These are phyloP conservation scores for Fragum sueziense DNA, from an alignment of 2,888 invertebrate species.

Conservation along the genomic window DNA sequence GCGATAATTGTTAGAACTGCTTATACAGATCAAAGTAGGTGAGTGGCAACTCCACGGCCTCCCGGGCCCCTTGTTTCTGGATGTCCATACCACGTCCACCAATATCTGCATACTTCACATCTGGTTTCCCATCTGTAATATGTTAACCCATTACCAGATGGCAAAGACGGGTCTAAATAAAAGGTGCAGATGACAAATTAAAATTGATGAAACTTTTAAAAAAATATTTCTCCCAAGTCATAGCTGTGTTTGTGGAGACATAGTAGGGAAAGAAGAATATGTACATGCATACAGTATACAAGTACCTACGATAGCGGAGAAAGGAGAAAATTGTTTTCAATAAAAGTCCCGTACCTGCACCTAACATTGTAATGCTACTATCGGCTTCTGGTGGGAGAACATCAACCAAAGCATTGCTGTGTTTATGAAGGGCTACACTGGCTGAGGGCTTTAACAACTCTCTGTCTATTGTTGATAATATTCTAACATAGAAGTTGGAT, in stretches of 20 bases:
- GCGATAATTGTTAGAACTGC: too few relatives aligned
- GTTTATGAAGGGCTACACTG: conserved; percentile 98
- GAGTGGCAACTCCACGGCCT: conserved; percentile 98
- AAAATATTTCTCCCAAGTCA: too few relatives aligned
- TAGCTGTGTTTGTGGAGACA: too few relatives aligned
- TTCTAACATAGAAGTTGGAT: conserved; percentile 99
- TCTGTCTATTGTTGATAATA: conserved; percentile 98
- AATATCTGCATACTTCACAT: conserved; percentile 98
- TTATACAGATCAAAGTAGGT: conserved; percentile 99
- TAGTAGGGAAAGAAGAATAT: too few relatives aligned
- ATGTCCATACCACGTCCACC: conserved; percentile 99
- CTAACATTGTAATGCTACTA: conserved; percentile 99
- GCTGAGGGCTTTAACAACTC: conserved; percentile 98
- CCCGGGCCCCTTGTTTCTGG: conserved; percentile 99
- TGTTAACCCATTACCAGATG: too few relatives aligned
- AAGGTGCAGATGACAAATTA: too few relatives aligned
- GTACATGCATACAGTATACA: too few relatives aligned
- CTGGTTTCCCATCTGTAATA: conserved; percentile 95
- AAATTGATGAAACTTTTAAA: too few relatives aligned
- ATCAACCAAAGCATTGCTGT: conserved; percentile 99
- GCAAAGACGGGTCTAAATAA: too few relatives aligned
- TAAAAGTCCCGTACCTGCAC: conserved; percentile 86
- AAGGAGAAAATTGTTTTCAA: too few relatives aligned
- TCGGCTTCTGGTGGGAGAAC: conserved; percentile 99
- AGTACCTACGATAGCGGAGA: too few relatives aligned